Base-by-base conservation (phyloP, 2,113 vertebrate genomes). In the Synchiropus splendidus region DNA sequence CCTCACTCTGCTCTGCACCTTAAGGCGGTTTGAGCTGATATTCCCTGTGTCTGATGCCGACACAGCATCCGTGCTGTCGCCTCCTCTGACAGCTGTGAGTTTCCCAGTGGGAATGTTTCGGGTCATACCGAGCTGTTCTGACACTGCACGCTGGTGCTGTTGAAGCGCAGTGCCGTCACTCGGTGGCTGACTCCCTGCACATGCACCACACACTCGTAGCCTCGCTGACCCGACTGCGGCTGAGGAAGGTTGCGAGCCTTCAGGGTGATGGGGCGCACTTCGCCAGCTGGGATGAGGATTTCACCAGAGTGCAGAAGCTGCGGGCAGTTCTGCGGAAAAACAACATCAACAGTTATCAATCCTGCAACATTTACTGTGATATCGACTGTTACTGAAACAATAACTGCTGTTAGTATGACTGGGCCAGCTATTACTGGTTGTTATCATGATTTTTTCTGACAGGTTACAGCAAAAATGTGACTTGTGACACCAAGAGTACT, bases 111-210 rank as follows among this genome's bases (percentile, higher is more conserved):
- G 73, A 67, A 45, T 66, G 67, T 64, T 56, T 58, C 50, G 53
- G 72, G 67, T 69, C 72, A 31, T 76, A 98, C 94, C 82, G 93
- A 97, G 77, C 91, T 98, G 82, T 98, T 97, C 84, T 99, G 94
- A 82, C 95, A 98, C 77, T 98, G 94, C 59, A 98, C 92, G 3
- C 93, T 98, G 85, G 95, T 95, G 85, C 95, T 98, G 86, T 98
- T 98, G 87, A 98, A 98, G 74, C 95, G 91, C 65, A 98, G 88
- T n/a, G 95, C 94, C 0, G 94, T 94, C 61, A 98, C 93, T 0
- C 92, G 87, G 66, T 99, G 89, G 46, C 85, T 40, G 11, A 85
- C 59, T 0, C 93, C 92, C 73, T 94, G 91, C 61, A 97, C 89
- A 50, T 74, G 86, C 50, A 98, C 86, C 43, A 91, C 89, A 0